Evolutionary conservation across 2,888 invertebrate genomes (phyloP).

Genomic region (Lepidocyrtoides sp.): DNA sequence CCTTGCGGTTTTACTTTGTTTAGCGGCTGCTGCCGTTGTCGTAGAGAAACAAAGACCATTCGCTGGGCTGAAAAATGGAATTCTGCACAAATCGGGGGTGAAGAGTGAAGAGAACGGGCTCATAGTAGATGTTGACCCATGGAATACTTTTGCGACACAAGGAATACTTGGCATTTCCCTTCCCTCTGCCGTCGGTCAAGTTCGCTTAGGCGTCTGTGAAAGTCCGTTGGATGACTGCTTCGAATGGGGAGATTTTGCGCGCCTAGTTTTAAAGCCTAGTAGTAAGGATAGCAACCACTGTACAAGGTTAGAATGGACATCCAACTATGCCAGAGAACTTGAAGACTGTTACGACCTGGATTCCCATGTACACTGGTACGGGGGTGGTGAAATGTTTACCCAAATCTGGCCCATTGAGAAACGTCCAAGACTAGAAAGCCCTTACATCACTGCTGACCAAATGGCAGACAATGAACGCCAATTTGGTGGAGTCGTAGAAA

Average conservation of each 20-base stretch:
- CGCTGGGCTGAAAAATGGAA: no score
- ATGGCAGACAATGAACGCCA: neutral
- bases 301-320: conserved; percentile 81
- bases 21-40: no score
- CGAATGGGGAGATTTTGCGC: conserved; percentile 73
- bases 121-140: no score
- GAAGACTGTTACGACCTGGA: conserved; percentile 82
- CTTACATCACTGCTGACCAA: conserved; percentile 70
- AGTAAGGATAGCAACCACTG: neutral
- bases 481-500: conserved; percentile 81
- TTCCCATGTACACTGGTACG: conserved; percentile 80
- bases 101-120: no score
- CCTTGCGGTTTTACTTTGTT: no score
- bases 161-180: neutral
- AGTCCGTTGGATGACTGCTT: neutral
- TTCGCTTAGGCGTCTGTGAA: neutral
- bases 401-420: conserved; percentile 83
- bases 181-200: neutral
- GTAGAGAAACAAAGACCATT: no score
- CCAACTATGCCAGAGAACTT: conserved; percentile 73
- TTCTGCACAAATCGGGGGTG: no score
- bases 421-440: neutral
- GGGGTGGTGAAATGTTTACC: conserved; percentile 78
- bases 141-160: no score
- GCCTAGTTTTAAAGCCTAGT: neutral